Base-by-base conservation (phyloP, 2,797 vertebrate genomes). In the Syncerus caffer region DNA sequence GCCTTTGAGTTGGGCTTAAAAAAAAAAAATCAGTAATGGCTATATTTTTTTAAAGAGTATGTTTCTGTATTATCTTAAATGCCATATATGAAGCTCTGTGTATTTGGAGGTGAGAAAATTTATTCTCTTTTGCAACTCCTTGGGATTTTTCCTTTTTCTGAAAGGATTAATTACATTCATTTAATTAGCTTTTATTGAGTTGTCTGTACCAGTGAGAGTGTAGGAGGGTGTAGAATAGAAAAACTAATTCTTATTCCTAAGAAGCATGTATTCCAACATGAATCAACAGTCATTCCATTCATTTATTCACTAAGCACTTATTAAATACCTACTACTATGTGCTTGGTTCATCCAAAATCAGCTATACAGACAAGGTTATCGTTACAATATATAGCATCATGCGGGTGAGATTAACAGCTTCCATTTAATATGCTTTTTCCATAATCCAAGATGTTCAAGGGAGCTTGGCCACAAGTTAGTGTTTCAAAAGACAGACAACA, bases 1-100 rank as follows among this genome's bases (percentile, higher is more conserved):
- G 64, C 15, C 62, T 95, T 96, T 96, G 58, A 97, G 53, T 95
- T 89, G 67, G 62, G 0, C 79, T 97, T 97, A 80, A 71, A 58
- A 92, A 47, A 47, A 47, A 82, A 94, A 42, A 93, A 57, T 29
- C 67, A 90, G 9, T 45, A 83, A 23, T 89, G 21, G n/a, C 74
- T 97, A 17, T 71, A 86, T 14, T 45, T 74, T 74, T 74, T 74
- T 94, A 74, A 90, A 47, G 42, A 50, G 38, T 94, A 86, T 92
- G 45, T 85, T n/a, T 93, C 29, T 92, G 0, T 4, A 0, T 92
- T 98, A 50, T 95, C 84, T 74, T 96, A 95, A 80, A 93, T 74
- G 64, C 29, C 13, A 38, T 76, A 60, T 57, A 23, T 45, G 58
- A 96, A 38, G 6, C 87, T 67, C 83, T 95, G 60, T 21, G 25